These are phyloP conservation scores for Aldrovandia affinis DNA, from an alignment of 2,797 vertebrate species.

Conservation along the genomic window DNA sequence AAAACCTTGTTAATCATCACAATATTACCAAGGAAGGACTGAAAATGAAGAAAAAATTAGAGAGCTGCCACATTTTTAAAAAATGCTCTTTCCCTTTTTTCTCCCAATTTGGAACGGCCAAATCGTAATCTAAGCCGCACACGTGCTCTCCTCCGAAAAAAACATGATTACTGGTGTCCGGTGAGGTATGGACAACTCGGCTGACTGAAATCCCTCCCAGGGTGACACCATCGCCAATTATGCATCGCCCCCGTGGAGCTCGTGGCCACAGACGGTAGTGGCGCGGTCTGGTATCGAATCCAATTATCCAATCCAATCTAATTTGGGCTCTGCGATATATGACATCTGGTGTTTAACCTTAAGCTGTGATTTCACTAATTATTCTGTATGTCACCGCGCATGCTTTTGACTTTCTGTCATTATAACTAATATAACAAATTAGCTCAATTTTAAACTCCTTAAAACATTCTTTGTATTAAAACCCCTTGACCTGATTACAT, in stretches of 20 bases:
- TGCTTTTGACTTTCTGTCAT: neutral
- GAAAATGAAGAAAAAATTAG: neutral
- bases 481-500: no score
- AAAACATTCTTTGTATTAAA: neutral
- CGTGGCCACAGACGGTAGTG: no score
- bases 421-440: neutral
- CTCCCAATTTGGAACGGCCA: no score
- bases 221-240: no score
- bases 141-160: no score
- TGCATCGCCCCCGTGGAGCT: no score
- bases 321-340: no score
- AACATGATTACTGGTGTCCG: no score
- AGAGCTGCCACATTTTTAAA: neutral
- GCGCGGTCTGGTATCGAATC: neutral
- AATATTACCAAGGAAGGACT: neutral
- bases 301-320: neutral
- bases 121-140: no score
- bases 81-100: no score
- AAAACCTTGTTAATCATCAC: neutral
- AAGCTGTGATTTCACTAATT: neutral
- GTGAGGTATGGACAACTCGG: no score
- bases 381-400: neutral
- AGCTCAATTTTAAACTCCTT: neutral
- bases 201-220: no score
- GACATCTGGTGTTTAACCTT: neutral